Conservation (phyloP, 2,888 invertebrate genomes). For the Thereva nobilitata region DNA sequence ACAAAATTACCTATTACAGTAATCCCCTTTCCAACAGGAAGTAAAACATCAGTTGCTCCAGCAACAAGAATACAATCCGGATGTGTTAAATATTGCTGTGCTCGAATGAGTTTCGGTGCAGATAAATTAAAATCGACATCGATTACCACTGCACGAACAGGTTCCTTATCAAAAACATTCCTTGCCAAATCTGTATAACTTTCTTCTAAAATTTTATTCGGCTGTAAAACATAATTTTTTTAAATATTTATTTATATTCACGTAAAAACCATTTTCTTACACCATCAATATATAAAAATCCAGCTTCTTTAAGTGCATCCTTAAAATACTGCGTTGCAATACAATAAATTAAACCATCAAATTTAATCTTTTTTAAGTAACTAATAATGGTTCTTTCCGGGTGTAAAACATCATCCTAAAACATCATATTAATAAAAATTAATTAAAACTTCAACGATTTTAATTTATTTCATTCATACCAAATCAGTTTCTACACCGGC, state of each 20-base stretch:
- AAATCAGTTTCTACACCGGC: slow-evolving; percentile 48
- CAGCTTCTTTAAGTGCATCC: slow-evolving; percentile 54
- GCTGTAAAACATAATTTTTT: slow-evolving; percentile 43
- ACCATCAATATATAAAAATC: slow-evolving; percentile 56
- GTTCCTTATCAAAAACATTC: slow-evolving; percentile 48
- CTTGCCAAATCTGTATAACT: slow-evolving; percentile 43
- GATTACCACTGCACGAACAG: slow-evolving; percentile 60
- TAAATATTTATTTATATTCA: not conserved
- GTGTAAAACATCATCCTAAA: slow-evolving; percentile 50
- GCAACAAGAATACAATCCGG: slow-evolving; percentile 58
- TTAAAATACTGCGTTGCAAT: slow-evolving; percentile 55
- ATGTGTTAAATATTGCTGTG: slow-evolving; percentile 54
- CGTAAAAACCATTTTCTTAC: slow-evolving; percentile 47
- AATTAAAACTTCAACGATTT: not conserved
- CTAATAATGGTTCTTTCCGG: slow-evolving; percentile 57
- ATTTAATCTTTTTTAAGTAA: slow-evolving; percentile 59
- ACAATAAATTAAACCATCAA: slow-evolving; percentile 59
- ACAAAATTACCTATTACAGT: slow-evolving; percentile 53
- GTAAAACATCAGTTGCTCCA: slow-evolving; percentile 57
- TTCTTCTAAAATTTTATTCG: slow-evolving; percentile 49
- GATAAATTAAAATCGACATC: slow-evolving; percentile 59
- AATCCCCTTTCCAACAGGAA: slow-evolving; percentile 51
- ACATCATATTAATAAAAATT: slow-evolving; percentile 6
- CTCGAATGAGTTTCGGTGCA: slow-evolving; percentile 57
- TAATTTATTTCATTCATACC: slow-evolving; percentile 40